phyloP scores from a whole-genome alignment of 2,888 invertebrate species.

The Patella pellucida region DNA sequence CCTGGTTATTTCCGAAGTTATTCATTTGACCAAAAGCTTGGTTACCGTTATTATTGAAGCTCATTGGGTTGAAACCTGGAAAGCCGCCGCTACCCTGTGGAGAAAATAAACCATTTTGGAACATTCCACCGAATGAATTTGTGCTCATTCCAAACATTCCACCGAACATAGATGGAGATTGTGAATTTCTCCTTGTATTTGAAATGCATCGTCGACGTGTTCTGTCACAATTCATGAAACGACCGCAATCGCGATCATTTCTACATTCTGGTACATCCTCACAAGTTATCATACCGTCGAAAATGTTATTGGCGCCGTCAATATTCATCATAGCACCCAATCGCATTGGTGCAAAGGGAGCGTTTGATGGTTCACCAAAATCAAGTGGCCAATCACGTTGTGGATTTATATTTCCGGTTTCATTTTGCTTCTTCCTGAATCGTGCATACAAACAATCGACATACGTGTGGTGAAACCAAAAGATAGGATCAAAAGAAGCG shows the following conservation, averaged over 20 bases:
- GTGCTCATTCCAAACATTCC: not conserved
- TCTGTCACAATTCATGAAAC: constrained; percentile 47
- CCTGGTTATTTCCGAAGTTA: no score
- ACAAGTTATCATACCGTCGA: constrained; percentile 35
- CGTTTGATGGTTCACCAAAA: constrained; percentile 32
- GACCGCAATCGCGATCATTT: constrained; percentile 40
- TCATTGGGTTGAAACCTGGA: not conserved
- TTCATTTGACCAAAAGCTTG: no score
- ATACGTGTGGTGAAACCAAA: constrained; percentile 43
- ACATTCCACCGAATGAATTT: not conserved
- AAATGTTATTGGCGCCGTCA: constrained; percentile 51
- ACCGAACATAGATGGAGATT: not conserved
- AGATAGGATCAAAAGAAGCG: constrained; percentile 43
- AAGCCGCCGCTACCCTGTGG: not conserved
- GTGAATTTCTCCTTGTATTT: constrained; percentile 15
- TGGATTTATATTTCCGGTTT: constrained; percentile 20
- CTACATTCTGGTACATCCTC: constrained; percentile 37
- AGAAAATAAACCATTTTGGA: not conserved
- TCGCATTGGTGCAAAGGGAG: constrained; percentile 45
- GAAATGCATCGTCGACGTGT: constrained; percentile 43
- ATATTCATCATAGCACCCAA: constrained; percentile 52
- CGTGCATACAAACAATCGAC: constrained; percentile 43
- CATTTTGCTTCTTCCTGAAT: constrained; percentile 34
- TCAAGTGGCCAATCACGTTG: constrained; percentile 29
- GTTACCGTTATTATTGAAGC: no score